phyloP scores from a whole-genome alignment of 2,888 invertebrate genomes.

The Drosophila mayaguana region DNA sequence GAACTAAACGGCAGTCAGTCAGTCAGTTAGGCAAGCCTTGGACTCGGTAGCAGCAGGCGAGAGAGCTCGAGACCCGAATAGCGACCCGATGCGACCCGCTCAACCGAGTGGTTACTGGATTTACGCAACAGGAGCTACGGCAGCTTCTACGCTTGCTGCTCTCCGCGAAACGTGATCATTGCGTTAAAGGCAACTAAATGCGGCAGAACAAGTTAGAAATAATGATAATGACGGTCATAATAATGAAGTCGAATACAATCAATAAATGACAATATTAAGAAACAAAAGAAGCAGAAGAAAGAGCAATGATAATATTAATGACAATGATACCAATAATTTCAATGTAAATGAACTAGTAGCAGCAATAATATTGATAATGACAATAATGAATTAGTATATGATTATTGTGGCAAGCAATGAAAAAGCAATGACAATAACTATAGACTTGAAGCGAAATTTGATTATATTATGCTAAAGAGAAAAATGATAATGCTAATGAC shows the following conservation, averaged over 20 bases:
- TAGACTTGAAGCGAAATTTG: too few species aligned
- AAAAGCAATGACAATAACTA: too few species aligned
- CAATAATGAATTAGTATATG: neutral
- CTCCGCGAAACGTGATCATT: conserved; percentile 68
- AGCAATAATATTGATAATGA: neutral
- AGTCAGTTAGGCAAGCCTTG: conserved; percentile 43
- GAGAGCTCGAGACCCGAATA: conserved; percentile 18
- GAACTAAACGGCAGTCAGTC: conserved; percentile 55
- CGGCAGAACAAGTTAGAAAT: conserved; percentile 13
- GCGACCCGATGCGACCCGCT: conserved; percentile 46
- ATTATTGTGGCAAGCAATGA: neutral
- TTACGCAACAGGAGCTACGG: conserved; percentile 77
- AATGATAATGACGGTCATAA: conserved; percentile 8
- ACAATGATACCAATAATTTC: neutral
- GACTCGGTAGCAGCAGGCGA: conserved; percentile 44
- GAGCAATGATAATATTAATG: neutral
- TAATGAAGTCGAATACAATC: neutral
- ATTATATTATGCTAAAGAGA: too few species aligned
- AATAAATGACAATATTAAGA: neutral
- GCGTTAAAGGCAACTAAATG: conserved; percentile 48
- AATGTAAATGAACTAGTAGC: neutral
- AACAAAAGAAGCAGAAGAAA: neutral
- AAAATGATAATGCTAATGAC: neutral
- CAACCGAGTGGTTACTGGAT: conserved; percentile 73
- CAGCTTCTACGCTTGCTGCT: conserved; percentile 57